These are phyloP conservation scores for Crocodylus rhombifer DNA, from an alignment of 2,797 vertebrate genomes.

Conservation along the genomic window DNA sequence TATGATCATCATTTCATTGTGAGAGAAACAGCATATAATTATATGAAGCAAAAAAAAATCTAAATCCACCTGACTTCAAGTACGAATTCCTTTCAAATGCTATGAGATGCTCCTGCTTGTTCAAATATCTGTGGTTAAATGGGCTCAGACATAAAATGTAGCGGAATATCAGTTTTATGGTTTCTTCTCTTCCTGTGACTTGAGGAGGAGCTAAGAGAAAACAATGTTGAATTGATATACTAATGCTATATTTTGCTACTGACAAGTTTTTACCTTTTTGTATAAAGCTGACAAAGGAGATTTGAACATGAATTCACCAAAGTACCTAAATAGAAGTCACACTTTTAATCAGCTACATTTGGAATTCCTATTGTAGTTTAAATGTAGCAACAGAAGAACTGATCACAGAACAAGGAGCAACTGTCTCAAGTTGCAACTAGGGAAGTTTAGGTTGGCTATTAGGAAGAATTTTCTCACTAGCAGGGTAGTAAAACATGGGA, in stretches of 20 bases:
- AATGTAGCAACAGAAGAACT: not conserved
- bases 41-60: not conserved
- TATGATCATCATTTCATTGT: not conserved
- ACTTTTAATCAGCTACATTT: not conserved
- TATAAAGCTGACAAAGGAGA: not conserved
- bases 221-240: not conserved
- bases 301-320: not conserved
- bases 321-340: not conserved
- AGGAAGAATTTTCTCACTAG: no score
- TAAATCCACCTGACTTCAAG: not conserved
- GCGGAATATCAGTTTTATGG: not conserved
- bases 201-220: not conserved
- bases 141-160: not conserved
- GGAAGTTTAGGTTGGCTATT: no score
- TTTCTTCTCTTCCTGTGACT: not conserved
- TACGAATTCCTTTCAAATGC: not conserved
- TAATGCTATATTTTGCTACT: not conserved
- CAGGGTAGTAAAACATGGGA: no score
- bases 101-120: not conserved
- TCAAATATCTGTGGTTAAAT: not conserved
- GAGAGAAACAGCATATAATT: not conserved
- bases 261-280: not conserved
- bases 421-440: no score
- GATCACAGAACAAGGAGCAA: no score
- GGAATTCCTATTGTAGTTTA: slow-evolving; percentile 5